A percentile compares a stretch with the other conserved stretches of the same genome.
phyloP scores from a whole-genome alignment of 2,888 invertebrate genomes.

The Calliopum simillimum region DNA sequence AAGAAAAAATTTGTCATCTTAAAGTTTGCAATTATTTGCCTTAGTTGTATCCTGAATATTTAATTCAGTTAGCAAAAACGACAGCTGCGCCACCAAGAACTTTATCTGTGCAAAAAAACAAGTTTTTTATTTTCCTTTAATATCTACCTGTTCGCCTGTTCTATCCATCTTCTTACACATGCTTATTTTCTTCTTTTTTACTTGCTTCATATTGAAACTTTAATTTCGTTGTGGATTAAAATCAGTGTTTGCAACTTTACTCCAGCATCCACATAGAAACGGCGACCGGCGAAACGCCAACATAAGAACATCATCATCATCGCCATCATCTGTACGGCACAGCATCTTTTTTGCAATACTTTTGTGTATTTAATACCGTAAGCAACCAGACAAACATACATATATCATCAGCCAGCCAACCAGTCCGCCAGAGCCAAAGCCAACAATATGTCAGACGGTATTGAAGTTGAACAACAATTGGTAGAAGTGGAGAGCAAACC shows the following conservation, averaged over 20 bases:
- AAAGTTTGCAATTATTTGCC: too few species aligned
- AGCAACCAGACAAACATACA: constrained; percentile 21
- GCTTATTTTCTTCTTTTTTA: constrained; percentile 12
- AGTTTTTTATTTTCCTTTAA: constrained; percentile 2
- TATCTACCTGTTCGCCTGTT: background rate
- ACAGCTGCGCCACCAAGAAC: constrained; percentile 27
- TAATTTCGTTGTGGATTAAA: constrained; percentile 29
- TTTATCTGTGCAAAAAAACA: background rate
- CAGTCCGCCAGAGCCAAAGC: constrained; percentile 39
- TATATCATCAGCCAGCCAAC: constrained; percentile 15
- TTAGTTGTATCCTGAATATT: too few species aligned
- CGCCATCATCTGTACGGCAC: constrained; percentile 9
- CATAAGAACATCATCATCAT: constrained; percentile 34
- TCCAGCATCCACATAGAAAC: constrained; percentile 14
- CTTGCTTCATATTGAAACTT: constrained; percentile 13
- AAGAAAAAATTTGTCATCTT: too few species aligned
- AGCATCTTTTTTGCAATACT: background rate
- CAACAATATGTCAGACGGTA: constrained; percentile 69
- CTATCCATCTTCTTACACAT: background rate
- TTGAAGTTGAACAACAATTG: constrained; percentile 72
- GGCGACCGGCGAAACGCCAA: constrained; percentile 32
- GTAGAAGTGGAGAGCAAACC: constrained; percentile 71
- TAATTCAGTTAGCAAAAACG: background rate
- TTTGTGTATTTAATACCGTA: background rate
- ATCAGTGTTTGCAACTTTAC: constrained; percentile 30